Conservation (phyloP, 2,113 vertebrate species). For the Falco punctatus region DNA sequence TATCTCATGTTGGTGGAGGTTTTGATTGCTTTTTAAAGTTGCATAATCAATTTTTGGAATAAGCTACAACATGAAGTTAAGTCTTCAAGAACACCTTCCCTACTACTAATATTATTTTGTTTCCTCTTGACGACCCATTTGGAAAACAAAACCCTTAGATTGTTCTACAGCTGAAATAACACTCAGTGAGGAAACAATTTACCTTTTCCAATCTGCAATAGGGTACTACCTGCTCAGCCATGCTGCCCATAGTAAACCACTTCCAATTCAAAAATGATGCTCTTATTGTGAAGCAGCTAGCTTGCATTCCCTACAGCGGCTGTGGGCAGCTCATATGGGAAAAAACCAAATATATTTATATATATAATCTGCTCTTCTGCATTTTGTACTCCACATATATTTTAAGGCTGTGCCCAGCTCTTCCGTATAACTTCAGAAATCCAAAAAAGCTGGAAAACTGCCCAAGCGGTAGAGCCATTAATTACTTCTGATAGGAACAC, state of each 20-base stretch:
- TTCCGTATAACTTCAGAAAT: neutral
- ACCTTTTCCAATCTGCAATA: neutral
- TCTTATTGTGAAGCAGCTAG: neutral
- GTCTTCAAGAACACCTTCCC: neutral
- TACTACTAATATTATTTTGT: neutral
- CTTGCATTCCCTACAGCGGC: neutral
- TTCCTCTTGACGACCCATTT: neutral
- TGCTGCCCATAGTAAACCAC: neutral
- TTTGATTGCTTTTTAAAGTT: neutral
- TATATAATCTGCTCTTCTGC: neutral
- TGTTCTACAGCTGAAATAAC: neutral
- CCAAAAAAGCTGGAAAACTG: conserved; percentile 13
- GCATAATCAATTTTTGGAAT: neutral
- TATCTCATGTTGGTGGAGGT: neutral
- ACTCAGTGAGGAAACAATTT: neutral
- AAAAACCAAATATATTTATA: neutral
- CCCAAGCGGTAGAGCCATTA: neutral
- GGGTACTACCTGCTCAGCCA: neutral
- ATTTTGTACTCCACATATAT: neutral
- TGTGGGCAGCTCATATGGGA: neutral
- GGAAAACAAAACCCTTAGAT: neutral
- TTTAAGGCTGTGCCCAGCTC: neutral
- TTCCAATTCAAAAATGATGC: neutral
- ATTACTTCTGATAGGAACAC: conserved; percentile 37
- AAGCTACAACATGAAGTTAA: neutral